A percentile compares a stretch with the other conserved stretches of the same genome.
Evolutionary conservation across 1,140 invertebrate species (phyloP).

Genomic region (Alviniconcha marisindica): DNA sequence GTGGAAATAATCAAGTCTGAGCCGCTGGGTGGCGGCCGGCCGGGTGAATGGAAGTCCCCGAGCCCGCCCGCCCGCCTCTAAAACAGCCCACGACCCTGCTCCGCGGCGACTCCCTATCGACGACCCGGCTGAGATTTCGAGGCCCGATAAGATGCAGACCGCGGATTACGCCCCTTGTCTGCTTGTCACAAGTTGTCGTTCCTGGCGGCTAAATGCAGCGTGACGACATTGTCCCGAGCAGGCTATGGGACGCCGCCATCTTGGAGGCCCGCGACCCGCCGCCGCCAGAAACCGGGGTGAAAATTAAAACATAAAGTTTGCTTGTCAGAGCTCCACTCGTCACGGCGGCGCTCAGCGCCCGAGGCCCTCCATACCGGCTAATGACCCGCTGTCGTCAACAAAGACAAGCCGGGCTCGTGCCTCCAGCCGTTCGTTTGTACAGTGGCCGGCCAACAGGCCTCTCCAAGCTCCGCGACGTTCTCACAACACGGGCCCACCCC

Average conservation of each 20-base stretch:
- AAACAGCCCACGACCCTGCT: neutral
- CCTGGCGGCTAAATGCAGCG: slow-evolving; percentile 30
- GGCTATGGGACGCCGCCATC: slow-evolving; percentile 24
- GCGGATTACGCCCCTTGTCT: slow-evolving; percentile 37
- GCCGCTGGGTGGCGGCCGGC: neutral
- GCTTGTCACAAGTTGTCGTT: slow-evolving; percentile 41
- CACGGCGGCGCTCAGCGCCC: neutral
- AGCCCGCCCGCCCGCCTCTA: neutral
- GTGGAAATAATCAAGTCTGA: slow-evolving; percentile 25
- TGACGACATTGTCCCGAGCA: slow-evolving; percentile 32
- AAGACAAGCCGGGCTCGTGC: no score
- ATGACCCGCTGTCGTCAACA: slow-evolving; percentile 18
- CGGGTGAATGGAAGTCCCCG: neutral
- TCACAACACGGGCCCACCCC: no score
- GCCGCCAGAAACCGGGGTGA: slow-evolving; percentile 36
- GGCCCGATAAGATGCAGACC: slow-evolving; percentile 30
- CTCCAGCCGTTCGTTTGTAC: no score
- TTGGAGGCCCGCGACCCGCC: slow-evolving; percentile 27
- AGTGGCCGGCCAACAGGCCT: no score
- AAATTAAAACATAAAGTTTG: slow-evolving; percentile 45
- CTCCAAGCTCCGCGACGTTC: no score
- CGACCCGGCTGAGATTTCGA: slow-evolving; percentile 16
- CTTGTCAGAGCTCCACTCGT: slow-evolving; percentile 33
- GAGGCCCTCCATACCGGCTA: neutral
- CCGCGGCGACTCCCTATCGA: neutral